Conservation (phyloP, 2,113 vertebrate species). For the Zapornia atra region DNA sequence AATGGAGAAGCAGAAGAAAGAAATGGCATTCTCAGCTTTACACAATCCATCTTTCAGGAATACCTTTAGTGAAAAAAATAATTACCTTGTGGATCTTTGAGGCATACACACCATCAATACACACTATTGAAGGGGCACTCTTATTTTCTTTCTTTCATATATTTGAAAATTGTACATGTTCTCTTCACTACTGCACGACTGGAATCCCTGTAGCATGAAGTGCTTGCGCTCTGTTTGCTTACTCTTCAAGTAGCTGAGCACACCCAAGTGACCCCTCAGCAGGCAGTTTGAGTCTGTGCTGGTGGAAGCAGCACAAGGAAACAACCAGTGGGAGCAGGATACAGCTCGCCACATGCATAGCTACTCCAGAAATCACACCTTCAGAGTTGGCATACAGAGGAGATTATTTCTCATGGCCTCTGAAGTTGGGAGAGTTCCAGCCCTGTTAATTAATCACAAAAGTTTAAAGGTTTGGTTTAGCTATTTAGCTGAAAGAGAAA, state of each 20-base stretch:
- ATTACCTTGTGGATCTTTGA: not conserved
- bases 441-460: not conserved
- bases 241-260: not conserved
- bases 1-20: not conserved
- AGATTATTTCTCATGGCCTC: not conserved
- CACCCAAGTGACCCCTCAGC: not conserved
- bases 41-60: not conserved
- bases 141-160: not conserved
- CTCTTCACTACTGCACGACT: not conserved
- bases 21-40: not conserved
- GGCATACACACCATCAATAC: not conserved
- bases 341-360: not conserved
- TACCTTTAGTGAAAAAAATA: not conserved
- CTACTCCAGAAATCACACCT: not conserved
- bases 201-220: not conserved
- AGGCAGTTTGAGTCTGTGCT: not conserved
- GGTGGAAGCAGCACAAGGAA: fast-evolving
- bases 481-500: not conserved
- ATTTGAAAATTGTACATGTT: not conserved
- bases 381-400: not conserved
- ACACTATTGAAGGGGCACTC: not conserved
- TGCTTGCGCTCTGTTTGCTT: not conserved
- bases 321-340: not conserved
- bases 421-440: not conserved
- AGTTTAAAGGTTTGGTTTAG: not conserved